phyloP scores from a whole-genome alignment of 1,140 invertebrate genomes.

The Apis cerana region DNA sequence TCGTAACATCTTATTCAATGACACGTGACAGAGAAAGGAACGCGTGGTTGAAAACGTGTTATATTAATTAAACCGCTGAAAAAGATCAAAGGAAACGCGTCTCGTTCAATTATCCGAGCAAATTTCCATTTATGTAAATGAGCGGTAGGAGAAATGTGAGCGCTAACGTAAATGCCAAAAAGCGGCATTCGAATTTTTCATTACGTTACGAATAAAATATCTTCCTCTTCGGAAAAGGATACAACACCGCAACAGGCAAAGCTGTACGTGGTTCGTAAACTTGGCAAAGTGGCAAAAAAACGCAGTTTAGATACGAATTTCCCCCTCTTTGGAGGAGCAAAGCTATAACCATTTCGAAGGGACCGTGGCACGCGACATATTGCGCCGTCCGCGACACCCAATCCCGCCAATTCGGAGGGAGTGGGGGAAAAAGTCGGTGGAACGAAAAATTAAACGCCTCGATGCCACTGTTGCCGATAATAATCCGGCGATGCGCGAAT shows the following conservation, averaged over 20 bases:
- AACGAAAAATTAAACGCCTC: conserved; percentile 21
- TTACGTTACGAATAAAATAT: not conserved
- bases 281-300: conserved; percentile 38
- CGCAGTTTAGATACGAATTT: not conserved
- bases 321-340: conserved; percentile 8
- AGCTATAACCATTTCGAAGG: conserved; percentile 16
- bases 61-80: conserved; percentile 6
- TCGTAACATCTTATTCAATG: too few species aligned
- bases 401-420: conserved; percentile 12
- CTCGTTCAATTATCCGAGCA: conserved; percentile 14
- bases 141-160: not conserved
- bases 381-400: not conserved
- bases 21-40: not conserved
- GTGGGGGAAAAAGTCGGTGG: not conserved
- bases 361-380: conserved; percentile 25
- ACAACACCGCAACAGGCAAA: too few species aligned
- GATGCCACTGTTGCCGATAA: conserved; percentile 7
- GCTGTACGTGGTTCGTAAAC: conserved; percentile 33
- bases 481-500: not conserved
- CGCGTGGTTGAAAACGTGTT: not conserved
- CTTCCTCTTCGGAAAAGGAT: too few species aligned
- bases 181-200: not conserved
- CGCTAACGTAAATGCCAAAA: not conserved
- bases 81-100: not conserved
- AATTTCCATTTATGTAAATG: conserved; percentile 28